Base-by-base conservation (phyloP, 2,113 vertebrate genomes). In the Columbina picui region DNA sequence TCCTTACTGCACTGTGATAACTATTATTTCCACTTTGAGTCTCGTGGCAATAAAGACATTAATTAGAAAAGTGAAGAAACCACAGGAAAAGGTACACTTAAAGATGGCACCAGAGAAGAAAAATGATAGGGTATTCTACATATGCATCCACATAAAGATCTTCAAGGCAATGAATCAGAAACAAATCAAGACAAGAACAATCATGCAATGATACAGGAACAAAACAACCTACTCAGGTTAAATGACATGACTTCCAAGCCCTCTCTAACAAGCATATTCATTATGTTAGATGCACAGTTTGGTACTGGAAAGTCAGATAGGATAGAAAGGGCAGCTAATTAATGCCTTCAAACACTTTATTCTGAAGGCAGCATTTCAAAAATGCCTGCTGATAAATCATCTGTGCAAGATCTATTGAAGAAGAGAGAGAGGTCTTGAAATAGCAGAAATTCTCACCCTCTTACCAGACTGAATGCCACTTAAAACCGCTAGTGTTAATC, bases 281-380 rank as follows among this genome's bases (percentile, higher is more conserved):
- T 92, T 81, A 86, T 67, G 64, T 13, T 80, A 70, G 68, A 77
- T 88, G 88, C 64, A 70, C 34, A 50, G 15, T 90, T 92, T 90
- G 79, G 55, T 95, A 69, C 41, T 63, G 83, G 55, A 52, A 91
- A 84, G 73, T 89, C 89, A 89, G 60, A 77, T 50, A 84, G 84
- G 60, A 84, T 47, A 56, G 63, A 81, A 64, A 88, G 55, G 84
- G 59, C n/a, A 83, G 76, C 75, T 95, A 95, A 95, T 97, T 94
- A 94, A 74, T 77, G 71, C 55, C 45, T 94, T 88, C 71, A 76
- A 80, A 22, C 50, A 59, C 25, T 80, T 76, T 29, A 64, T 94
- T 75, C 68, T 90, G 83, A 93, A 94, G 83, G 83, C 59, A 74
- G 13, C 2, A 0, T 77, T 88, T 94, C 25, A 74, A 55, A 80